Percentiles rank a stretch among this genome's conserved stretches.
These are phyloP conservation scores for Pegea sp. DNA, from an alignment of 23 tunicate species.

Conservation along the genomic window DNA sequence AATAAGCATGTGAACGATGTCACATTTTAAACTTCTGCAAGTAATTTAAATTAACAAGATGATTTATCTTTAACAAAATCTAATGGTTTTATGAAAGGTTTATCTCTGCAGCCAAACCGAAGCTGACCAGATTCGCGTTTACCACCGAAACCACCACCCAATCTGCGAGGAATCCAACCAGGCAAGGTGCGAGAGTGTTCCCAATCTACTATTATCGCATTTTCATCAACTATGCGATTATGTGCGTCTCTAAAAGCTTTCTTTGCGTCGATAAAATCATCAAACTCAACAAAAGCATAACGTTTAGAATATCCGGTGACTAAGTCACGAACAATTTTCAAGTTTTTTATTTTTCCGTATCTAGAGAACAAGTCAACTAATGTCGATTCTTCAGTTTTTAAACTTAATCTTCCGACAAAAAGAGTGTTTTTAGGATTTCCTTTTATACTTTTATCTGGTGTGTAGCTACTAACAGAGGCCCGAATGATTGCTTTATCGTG, in stretches of 20 bases:
- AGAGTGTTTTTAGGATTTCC: constrained; percentile 37
- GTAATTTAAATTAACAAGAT: too few species aligned
- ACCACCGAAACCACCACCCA: constrained; percentile 93
- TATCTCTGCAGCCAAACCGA: constrained; percentile 62
- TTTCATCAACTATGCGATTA: constrained; percentile 23
- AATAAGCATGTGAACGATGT: too few species aligned
- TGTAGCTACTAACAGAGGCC: constrained; percentile 23
- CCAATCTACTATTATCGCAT: constrained; percentile 47
- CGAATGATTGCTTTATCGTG: constrained; percentile 62
- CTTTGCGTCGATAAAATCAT: constrained; percentile 1
- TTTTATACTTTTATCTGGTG: constrained; percentile 21
- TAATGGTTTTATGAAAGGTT: constrained; percentile 54
- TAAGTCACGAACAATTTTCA: constrained; percentile 32
- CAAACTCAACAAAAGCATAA: constrained; percentile 62
- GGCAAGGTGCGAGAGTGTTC: constrained; percentile 38
- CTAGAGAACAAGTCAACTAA: constrained; percentile 19
- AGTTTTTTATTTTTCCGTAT: constrained; percentile 36
- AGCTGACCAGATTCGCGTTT: constrained; percentile 84
- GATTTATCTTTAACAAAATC: constrained; percentile 5
- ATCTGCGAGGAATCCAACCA: constrained; percentile 68
- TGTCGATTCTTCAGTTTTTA: constrained; percentile 18
- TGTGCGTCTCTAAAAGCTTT: constrained; percentile 29
- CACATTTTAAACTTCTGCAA: too few species aligned
- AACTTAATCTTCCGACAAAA: constrained; percentile 45
- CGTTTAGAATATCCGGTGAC: constrained; percentile 63